These are phyloP conservation scores for Antrozous pallidus DNA, from an alignment of 2,797 vertebrate species.

Conservation along the genomic window DNA sequence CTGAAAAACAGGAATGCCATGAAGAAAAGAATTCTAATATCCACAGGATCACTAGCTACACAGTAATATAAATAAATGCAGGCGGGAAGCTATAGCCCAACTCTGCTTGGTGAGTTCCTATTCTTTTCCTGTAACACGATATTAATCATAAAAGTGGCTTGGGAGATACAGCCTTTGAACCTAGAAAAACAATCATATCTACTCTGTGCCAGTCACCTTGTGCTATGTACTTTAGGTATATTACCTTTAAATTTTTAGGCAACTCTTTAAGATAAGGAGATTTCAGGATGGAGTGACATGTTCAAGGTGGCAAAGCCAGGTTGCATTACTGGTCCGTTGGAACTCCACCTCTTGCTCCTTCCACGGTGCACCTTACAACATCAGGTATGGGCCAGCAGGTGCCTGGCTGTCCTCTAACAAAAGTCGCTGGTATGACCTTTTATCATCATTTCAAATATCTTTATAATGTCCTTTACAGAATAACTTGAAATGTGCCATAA, in stretches of 20 bases:
- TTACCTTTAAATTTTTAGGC: background rate
- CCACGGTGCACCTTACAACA: background rate
- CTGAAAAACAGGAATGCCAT: background rate
- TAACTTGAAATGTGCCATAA: background rate
- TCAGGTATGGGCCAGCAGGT: background rate
- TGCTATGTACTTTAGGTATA: background rate
- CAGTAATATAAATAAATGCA: background rate
- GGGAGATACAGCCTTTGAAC: background rate
- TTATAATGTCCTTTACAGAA: background rate
- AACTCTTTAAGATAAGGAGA: background rate
- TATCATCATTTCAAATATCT: background rate
- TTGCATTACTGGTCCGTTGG: background rate
- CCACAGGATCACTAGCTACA: background rate
- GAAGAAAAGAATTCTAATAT: constrained; percentile 28
- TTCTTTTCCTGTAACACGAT: background rate
- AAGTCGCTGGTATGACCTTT: background rate
- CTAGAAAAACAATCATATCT: background rate
- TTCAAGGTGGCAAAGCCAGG: background rate
- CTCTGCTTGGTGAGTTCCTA: background rate
- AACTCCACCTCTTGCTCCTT: background rate
- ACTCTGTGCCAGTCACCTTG: background rate
- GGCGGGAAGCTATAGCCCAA: background rate
- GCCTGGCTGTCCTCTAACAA: background rate
- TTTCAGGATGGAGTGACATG: background rate
- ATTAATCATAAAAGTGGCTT: background rate